Conservation (phyloP, 2,113 vertebrate species). For the Pavo muticus region DNA sequence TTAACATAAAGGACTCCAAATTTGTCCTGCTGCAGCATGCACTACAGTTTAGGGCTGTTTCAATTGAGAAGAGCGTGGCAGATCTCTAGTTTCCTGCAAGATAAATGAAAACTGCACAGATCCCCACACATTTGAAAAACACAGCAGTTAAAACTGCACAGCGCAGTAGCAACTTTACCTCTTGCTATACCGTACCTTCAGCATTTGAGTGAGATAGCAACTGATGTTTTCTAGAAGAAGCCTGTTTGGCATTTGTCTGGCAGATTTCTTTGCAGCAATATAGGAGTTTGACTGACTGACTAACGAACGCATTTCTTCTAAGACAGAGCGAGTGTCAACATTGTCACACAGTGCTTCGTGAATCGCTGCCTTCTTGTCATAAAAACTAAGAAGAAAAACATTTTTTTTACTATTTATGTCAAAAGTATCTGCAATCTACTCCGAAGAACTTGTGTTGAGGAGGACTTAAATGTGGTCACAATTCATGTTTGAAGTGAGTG, state of each 20-base stretch:
- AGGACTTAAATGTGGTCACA: background rate
- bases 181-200: constrained; percentile 82
- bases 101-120: background rate
- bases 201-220: constrained; percentile 89
- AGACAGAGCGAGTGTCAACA: constrained; percentile 88
- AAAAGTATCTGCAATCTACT: background rate
- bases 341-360: constrained; percentile 94
- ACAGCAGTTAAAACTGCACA: background rate
- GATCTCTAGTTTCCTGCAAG: background rate
- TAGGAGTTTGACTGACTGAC: constrained; percentile 93
- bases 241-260: constrained; percentile 85
- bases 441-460: background rate
- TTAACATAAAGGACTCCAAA: background rate
- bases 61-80: background rate
- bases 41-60: background rate
- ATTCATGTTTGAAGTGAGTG: background rate
- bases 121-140: background rate
- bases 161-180: background rate
- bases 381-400: constrained; percentile 82
- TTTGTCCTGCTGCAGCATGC: background rate
- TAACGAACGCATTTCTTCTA: constrained; percentile 93
- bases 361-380: constrained; percentile 83
- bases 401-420: background rate
- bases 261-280: constrained; percentile 86
- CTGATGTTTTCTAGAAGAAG: constrained; percentile 85